Base-by-base conservation (phyloP, 2,888 invertebrate species). In the Drosophila planitibia region DNA sequence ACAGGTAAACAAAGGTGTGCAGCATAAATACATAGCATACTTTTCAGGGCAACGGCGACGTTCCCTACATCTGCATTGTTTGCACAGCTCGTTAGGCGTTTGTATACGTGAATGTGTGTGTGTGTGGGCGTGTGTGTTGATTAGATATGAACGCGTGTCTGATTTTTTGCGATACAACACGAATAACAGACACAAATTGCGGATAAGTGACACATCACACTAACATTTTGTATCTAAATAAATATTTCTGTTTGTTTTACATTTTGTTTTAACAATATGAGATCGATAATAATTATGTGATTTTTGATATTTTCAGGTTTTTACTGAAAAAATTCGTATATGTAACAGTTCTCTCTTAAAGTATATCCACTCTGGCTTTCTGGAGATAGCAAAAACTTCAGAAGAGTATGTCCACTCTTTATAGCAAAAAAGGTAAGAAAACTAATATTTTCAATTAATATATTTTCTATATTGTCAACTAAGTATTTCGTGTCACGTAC, bases 1-100 rank as follows among this genome's bases (percentile, higher is more conserved):
- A 72, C 77, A 72, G 69, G 64, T 65, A 81, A 74, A 62, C 70
- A 80, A 70, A 77, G 57, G 58, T 59, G 66, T 70, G 67, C 58
- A 53, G 55, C 62, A 72, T 57, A 63, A 68, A 76, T 57, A 57
- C 55, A 70, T 70, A 76, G 76, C 76, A 73, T 65, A 70, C 76
- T 82, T 81, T 82, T 62, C 55, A 76, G 82, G 51, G 73, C 76
- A 79, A 35, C 41, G 47, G 52, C 60, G 53, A 52, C 61, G 53
- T 58, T 59, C 16, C 53, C 30, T 53, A 25, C 68, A 25, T 54
- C 32, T 53, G 49, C 69, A 67, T 70, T 79, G 77, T 79, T 65
- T 76, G 72, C 77, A 39, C 28, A 64, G 54, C 64, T 70, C 64
- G 60, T 49, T 44, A 62, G 37, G 60, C 63, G 41, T 59, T 41